A percentile compares a stretch with the other conserved stretches of the same genome.
Evolutionary conservation across 2,888 invertebrate genomes (phyloP).

Genomic region (Lasioglossum lativentre): DNA sequence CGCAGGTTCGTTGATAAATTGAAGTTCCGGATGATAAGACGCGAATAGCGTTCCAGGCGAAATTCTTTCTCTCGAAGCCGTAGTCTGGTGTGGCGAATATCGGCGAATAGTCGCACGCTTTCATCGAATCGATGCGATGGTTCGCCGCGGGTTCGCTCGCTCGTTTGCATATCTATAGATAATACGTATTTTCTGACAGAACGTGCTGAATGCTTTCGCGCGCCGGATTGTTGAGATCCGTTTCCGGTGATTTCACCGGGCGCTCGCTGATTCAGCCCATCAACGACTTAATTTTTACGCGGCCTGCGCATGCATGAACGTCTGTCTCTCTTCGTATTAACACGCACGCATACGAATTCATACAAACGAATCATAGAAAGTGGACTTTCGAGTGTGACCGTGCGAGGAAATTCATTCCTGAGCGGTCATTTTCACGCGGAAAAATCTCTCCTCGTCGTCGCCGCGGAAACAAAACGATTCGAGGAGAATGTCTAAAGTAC

Average conservation of each 20-base stretch:
- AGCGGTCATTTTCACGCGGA: slow-evolving; percentile 34
- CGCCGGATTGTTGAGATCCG: slow-evolving; percentile 50
- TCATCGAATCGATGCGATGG: slow-evolving; percentile 63
- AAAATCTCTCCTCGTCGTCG: slow-evolving; percentile 27
- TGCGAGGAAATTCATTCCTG: slow-evolving; percentile 47
- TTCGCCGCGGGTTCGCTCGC: slow-evolving; percentile 9
- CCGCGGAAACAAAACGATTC: not conserved
- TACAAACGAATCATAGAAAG: slow-evolving; percentile 48
- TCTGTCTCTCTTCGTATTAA: not conserved
- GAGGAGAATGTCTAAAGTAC: not conserved
- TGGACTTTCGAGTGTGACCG: slow-evolving; percentile 25
- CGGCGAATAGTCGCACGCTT: slow-evolving; percentile 56
- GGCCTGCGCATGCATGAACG: not conserved
- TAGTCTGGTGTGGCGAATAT: slow-evolving; percentile 31
- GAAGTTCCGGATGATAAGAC: not conserved
- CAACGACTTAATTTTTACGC: slow-evolving; percentile 50
- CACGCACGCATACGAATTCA: slow-evolving; percentile 13
- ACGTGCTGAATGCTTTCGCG: slow-evolving; percentile 54
- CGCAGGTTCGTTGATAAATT: not conserved
- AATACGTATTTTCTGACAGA: slow-evolving; percentile 59
- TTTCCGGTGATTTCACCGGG: slow-evolving; percentile 59
- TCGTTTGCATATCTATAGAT: slow-evolving; percentile 68
- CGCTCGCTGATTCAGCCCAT: slow-evolving; percentile 34
- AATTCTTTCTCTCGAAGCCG: slow-evolving; percentile 12
- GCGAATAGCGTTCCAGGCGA: slow-evolving; percentile 14